Evolutionary conservation across 2,113 vertebrate species (phyloP).

Genomic region (Eulemur rufifrons): DNA sequence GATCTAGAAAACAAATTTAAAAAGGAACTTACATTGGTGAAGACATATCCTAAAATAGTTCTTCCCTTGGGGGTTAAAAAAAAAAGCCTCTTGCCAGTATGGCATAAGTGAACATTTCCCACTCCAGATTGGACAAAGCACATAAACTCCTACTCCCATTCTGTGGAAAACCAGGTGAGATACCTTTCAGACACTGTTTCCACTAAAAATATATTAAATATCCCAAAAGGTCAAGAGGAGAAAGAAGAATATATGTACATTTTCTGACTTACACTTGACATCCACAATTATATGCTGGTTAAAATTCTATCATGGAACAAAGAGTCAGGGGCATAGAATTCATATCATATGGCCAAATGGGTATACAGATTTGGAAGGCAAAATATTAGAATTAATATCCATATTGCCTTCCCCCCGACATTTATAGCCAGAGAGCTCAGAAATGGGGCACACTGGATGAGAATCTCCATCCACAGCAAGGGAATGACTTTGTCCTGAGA

Average conservation of each 20-base stretch:
- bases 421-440: neutral
- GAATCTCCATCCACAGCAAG: neutral
- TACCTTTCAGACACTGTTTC: neutral
- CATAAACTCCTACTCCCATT: neutral
- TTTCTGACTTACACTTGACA: neutral
- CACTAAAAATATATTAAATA: conserved; percentile 14
- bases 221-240: neutral
- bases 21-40: neutral
- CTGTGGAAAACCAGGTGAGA: neutral
- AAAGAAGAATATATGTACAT: neutral
- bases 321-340: neutral
- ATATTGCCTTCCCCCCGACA: neutral
- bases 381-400: neutral
- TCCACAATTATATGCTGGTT: neutral
- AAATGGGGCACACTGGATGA: neutral
- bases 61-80: fast-evolving
- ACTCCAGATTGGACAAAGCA: neutral
- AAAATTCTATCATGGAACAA: conserved; percentile 10
- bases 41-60: neutral
- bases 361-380: neutral
- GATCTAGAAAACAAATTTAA: neutral
- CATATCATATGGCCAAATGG: neutral
- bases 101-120: neutral
- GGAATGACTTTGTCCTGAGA: neutral
- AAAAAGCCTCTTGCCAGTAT: neutral